A percentile compares a stretch with the other conserved stretches of the same genome.
Evolutionary conservation across 2,113 vertebrate genomes (phyloP).

Genomic region (Nanorana parkeri): DNA sequence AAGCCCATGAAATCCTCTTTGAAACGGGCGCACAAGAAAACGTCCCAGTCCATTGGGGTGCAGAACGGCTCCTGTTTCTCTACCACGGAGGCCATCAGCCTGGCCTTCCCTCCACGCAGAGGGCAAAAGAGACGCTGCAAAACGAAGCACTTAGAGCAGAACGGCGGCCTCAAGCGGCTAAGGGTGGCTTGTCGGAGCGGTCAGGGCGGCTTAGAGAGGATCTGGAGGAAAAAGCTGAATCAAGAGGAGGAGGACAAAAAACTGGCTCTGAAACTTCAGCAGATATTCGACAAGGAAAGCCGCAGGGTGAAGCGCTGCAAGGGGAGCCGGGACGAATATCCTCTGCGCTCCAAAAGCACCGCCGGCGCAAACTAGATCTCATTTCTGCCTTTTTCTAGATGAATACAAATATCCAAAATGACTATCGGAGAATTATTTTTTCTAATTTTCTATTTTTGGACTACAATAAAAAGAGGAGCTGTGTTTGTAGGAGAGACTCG

Average conservation of each 20-base stretch:
- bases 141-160: slow-evolving; percentile 88
- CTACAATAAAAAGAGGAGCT: neutral
- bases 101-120: slow-evolving; percentile 68
- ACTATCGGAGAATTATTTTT: slow-evolving; percentile 59
- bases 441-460: slow-evolving; percentile 50
- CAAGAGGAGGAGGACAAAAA: slow-evolving; percentile 83
- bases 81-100: slow-evolving; percentile 58
- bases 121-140: slow-evolving; percentile 88
- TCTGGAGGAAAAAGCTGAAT: slow-evolving; percentile 69
- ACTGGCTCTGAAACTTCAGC: slow-evolving; percentile 85
- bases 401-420: slow-evolving; percentile 55
- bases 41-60: slow-evolving; percentile 59
- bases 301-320: slow-evolving; percentile 72
- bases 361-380: slow-evolving; percentile 73
- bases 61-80: slow-evolving; percentile 65
- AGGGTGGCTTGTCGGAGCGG: slow-evolving; percentile 57
- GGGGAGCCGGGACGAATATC: slow-evolving; percentile 80
- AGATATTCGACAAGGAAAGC: slow-evolving; percentile 82
- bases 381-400: slow-evolving; percentile 60
- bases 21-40: slow-evolving; percentile 70
- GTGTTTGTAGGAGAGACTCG: neutral
- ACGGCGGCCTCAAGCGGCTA: slow-evolving; percentile 74
- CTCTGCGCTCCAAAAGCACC: slow-evolving; percentile 85
- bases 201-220: slow-evolving; percentile 42
- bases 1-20: slow-evolving; percentile 48